These are phyloP conservation scores for Osmerus mordax DNA, from an alignment of 2,113 vertebrate species.

Conservation along the genomic window DNA sequence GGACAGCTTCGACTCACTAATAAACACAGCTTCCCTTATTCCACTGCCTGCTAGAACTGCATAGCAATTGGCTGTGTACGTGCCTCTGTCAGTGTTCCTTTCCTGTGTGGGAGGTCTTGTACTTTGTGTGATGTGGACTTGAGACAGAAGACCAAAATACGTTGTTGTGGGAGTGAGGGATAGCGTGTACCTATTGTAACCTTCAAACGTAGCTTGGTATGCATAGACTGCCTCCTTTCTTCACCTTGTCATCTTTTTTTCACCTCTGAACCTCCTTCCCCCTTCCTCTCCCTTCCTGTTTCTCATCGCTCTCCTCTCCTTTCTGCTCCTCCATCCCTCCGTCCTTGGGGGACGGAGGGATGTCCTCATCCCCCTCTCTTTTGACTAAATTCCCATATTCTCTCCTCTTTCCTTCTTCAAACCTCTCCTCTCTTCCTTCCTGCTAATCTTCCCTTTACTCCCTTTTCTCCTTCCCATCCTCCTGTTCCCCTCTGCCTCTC, in stretches of 20 bases:
- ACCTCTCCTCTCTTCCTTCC: background rate
- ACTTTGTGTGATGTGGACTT: background rate
- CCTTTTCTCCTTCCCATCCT: background rate
- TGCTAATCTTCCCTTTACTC: too few species aligned
- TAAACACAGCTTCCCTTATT: conserved; percentile 13
- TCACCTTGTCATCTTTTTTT: background rate
- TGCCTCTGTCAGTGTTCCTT: background rate
- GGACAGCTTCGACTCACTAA: background rate
- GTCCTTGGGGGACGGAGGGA: too few species aligned
- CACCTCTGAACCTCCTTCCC: background rate
- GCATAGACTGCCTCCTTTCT: too few species aligned
- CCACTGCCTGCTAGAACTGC: conserved; percentile 4
- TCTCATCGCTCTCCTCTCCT: background rate
- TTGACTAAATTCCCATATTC: background rate
- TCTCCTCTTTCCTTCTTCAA: background rate
- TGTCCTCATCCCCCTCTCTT: background rate
- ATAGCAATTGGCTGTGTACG: conserved; percentile 15
- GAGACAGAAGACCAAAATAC: too few species aligned
- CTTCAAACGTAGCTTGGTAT: too few species aligned
- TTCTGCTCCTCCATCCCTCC: too few species aligned
- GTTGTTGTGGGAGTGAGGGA: too few species aligned
- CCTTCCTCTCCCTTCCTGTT: background rate
- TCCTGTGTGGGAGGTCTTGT: background rate
- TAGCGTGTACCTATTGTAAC: too few species aligned
- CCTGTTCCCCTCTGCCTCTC: background rate